These are phyloP conservation scores for Drosophila lacicola DNA, from an alignment of 2,888 invertebrate genomes.

Conservation along the genomic window DNA sequence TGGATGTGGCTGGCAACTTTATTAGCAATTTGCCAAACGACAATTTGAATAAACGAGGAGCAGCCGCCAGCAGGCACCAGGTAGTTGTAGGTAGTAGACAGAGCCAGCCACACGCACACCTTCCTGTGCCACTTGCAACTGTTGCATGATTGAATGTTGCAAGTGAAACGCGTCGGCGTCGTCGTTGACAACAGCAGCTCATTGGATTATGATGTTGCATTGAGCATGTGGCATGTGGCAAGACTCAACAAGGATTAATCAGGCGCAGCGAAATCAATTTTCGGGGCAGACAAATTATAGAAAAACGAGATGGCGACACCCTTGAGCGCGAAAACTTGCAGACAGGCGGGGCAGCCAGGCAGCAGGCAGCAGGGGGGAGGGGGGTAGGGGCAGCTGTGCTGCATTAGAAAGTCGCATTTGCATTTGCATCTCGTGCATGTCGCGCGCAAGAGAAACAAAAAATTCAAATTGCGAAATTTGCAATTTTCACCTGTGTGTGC, in stretches of 20 bases:
- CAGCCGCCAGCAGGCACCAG: conserved; percentile 23
- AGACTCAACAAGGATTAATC: conserved; percentile 46
- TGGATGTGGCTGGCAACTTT: conserved; percentile 61
- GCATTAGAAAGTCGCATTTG: conserved; percentile 57
- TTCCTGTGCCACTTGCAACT: conserved; percentile 26
- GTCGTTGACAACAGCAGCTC: conserved; percentile 18
- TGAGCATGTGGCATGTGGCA: conserved; percentile 36
- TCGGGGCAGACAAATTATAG: conserved; percentile 9
- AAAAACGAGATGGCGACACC: conserved; percentile 64
- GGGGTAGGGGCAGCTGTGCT: not conserved
- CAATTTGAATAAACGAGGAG: conserved; percentile 63
- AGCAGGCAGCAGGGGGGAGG: not conserved
- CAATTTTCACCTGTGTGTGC: conserved; percentile 51
- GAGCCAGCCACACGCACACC: conserved; percentile 17
- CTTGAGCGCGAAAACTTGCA: conserved; percentile 42
- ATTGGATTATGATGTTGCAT: conserved; percentile 45
- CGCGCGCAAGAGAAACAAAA: conserved; percentile 8
- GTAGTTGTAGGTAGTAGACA: conserved; percentile 8
- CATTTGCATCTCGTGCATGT: conserved; percentile 33
- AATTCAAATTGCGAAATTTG: conserved; percentile 36
- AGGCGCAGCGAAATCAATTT: conserved; percentile 25
- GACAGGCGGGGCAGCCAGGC: too few species aligned
- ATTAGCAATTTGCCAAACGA: conserved; percentile 72
- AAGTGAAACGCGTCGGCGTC: conserved; percentile 49
- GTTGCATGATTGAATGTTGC: conserved; percentile 50